Evolutionary conservation across 2,113 vertebrate genomes (phyloP).

Genomic region (Barbus barbus): DNA sequence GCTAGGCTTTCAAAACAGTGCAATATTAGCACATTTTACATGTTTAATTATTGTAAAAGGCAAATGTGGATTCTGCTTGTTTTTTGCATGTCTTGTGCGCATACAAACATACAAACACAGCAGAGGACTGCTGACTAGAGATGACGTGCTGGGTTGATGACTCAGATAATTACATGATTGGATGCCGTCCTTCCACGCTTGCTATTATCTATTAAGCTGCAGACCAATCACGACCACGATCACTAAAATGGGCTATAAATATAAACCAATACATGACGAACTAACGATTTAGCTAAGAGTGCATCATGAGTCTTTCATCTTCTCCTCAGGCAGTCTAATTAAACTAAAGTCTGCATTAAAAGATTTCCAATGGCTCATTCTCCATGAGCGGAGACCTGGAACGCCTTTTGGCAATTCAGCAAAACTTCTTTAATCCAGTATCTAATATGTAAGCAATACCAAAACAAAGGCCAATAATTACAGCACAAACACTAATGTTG

Average conservation of each 20-base stretch:
- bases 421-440: neutral
- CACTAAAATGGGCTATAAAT: slow-evolving; percentile 4
- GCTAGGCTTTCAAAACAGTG: neutral
- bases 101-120: neutral
- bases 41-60: neutral
- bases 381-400: neutral
- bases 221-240: slow-evolving; percentile 12
- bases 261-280: neutral
- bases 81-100: neutral
- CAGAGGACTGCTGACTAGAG: neutral
- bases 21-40: neutral
- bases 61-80: neutral
- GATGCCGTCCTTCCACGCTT: neutral
- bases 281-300: neutral
- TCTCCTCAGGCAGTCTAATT: slow-evolving; percentile 25
- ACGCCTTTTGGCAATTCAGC: neutral
- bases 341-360: slow-evolving; percentile 10
- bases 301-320: neutral
- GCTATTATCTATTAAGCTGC: neutral
- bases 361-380: neutral
- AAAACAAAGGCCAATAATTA: neutral
- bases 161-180: neutral
- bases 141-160: neutral
- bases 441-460: neutral
- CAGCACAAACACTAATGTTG: neutral